phyloP scores from a whole-genome alignment of 2,113 vertebrate species.

The Gobio gobio region DNA sequence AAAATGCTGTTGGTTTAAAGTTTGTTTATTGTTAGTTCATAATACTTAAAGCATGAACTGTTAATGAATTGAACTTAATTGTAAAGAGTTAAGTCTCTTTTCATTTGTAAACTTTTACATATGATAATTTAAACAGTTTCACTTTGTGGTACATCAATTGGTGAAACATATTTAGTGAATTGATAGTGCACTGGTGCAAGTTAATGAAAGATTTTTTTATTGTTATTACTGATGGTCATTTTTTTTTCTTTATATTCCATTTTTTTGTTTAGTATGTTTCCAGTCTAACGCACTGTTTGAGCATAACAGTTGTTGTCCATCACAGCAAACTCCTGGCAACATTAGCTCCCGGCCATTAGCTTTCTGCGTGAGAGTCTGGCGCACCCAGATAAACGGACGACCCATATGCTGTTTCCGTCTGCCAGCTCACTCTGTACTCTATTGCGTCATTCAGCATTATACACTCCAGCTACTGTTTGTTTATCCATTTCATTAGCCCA shows the following conservation, averaged over 20 bases:
- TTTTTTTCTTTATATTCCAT: background rate
- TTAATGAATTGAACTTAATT: background rate
- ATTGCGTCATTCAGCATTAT: slow-evolving; percentile 34
- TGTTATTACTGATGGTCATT: slow-evolving; percentile 9
- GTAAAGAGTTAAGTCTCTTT: background rate
- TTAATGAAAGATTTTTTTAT: background rate
- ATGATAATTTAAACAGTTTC: background rate
- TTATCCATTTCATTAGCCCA: slow-evolving; percentile 70
- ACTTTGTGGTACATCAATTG: background rate
- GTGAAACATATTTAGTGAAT: background rate
- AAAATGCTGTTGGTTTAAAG: background rate
- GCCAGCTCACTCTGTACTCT: slow-evolving; percentile 14
- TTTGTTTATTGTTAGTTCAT: background rate
- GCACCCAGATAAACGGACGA: slow-evolving; percentile 27
- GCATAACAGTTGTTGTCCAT: slow-evolving; percentile 41
- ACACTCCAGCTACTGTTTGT: slow-evolving; percentile 67
- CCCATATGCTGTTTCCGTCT: slow-evolving; percentile 44
- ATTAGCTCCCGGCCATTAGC: slow-evolving; percentile 50
- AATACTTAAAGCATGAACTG: background rate
- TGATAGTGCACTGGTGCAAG: too few species aligned
- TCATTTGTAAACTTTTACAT: background rate
- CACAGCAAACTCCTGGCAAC: slow-evolving; percentile 43
- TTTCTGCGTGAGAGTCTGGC: slow-evolving; percentile 55
- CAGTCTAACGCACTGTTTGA: slow-evolving; percentile 13
- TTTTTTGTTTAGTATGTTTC: background rate